Conservation (phyloP, 2,113 vertebrate species). For the Anolis carolinensis region DNA sequence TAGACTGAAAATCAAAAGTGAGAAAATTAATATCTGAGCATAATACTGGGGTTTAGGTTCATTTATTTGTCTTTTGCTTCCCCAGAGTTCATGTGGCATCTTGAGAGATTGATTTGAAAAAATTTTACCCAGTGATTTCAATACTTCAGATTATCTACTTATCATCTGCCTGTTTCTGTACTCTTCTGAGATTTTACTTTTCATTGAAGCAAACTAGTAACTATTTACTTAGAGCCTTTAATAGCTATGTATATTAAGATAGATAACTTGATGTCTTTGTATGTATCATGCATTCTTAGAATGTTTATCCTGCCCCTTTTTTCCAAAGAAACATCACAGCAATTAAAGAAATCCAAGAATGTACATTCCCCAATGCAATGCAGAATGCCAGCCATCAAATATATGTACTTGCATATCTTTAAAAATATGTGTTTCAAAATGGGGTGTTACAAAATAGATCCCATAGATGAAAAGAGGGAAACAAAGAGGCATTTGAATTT, state of each 20-base stretch:
- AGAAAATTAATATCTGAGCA: conserved; percentile 37
- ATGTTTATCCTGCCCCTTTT: not conserved
- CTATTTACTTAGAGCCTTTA: not conserved
- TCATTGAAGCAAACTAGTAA: not conserved
- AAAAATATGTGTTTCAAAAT: not conserved
- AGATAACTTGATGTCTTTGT: not conserved
- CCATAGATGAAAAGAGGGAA: too few species aligned
- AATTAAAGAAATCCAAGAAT: not conserved
- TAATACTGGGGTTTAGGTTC: not conserved
- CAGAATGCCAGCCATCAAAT: not conserved
- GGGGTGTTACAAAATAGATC: not conserved
- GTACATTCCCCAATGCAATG: not conserved
- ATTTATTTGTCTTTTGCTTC: conserved; percentile 1
- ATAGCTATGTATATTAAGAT: not conserved
- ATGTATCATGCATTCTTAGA: not conserved
- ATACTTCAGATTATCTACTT: not conserved
- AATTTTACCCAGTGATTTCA: not conserved
- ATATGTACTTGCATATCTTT: not conserved
- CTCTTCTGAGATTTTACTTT: not conserved
- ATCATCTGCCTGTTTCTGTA: not conserved
- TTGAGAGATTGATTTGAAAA: not conserved
- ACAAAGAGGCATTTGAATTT: not conserved
- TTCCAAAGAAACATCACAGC: not conserved
- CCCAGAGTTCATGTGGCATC: not conserved
- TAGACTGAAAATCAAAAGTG: conserved; percentile 20